phyloP scores from a whole-genome alignment of 2,888 invertebrate species.

The Pandemis corylana region DNA sequence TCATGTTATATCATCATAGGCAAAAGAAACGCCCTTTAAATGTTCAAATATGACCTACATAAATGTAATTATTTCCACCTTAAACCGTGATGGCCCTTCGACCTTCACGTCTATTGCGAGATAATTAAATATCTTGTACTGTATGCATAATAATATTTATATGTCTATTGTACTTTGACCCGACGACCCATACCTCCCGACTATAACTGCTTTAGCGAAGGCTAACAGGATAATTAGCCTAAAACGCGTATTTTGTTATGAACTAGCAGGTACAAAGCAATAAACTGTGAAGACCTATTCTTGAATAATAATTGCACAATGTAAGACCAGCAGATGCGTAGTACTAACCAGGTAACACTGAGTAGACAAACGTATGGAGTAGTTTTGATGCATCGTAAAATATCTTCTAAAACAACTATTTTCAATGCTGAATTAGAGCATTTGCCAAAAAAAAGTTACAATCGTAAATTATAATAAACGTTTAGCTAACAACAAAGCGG shows the following conservation, averaged over 20 bases:
- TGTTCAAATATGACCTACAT: slow-evolving; percentile 12
- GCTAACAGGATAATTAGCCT: slow-evolving; percentile 59
- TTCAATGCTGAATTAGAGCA: too few species aligned
- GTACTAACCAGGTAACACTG: too few species aligned
- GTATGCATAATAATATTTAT: slow-evolving; percentile 26
- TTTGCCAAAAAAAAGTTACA: too few species aligned
- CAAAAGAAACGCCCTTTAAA: slow-evolving; percentile 6
- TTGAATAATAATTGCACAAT: too few species aligned
- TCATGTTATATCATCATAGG: neutral
- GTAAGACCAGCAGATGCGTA: too few species aligned
- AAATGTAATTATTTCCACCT: slow-evolving; percentile 31
- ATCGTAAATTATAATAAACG: too few species aligned
- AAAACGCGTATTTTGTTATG: slow-evolving; percentile 48
- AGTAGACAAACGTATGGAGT: too few species aligned
- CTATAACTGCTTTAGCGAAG: slow-evolving; percentile 50
- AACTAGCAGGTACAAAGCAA: neutral
- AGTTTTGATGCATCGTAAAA: too few species aligned
- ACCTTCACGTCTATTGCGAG: slow-evolving; percentile 22
- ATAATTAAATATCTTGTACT: slow-evolving; percentile 18
- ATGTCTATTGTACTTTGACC: slow-evolving; percentile 42
- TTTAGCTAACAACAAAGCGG: too few species aligned
- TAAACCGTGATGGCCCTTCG: slow-evolving; percentile 36
- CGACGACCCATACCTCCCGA: slow-evolving; percentile 46
- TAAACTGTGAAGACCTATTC: too few species aligned
- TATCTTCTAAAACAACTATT: too few species aligned